A percentile compares a stretch with the other conserved stretches of the same genome.
These are phyloP conservation scores for Xenopus tropicalis DNA, from an alignment of 2,113 vertebrate species.

Conservation along the genomic window UCB_Xtro_10.0 CM004447.2:154009001-154009500, in stretches of 20 bases:
- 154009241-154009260: constrained; percentile 62
- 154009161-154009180: constrained; percentile 67
- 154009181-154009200: constrained; percentile 66
- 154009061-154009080: constrained; percentile 49
- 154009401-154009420: constrained; percentile 47
- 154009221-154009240: constrained; percentile 62
- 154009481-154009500: constrained; percentile 70
- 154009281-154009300: constrained; percentile 17
- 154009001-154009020: too few species aligned
- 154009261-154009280: constrained; percentile 61
- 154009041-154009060: constrained; percentile 68
- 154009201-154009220: constrained; percentile 61
- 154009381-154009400: constrained; percentile 45
- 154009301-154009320: not conserved
- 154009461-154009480: constrained; percentile 57
- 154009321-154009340: constrained; percentile 26
- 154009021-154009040: too few species aligned
- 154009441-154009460: not conserved
- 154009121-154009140: constrained; percentile 59
- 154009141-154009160: constrained; percentile 60
- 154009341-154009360: constrained; percentile 39
- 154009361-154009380: constrained; percentile 50
- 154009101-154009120: constrained; percentile 47
- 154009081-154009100: constrained; percentile 54
- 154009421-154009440: not conserved